Evolutionary conservation across 2,797 vertebrate species (phyloP).

Genomic region (Xerus rutilus): DNA sequence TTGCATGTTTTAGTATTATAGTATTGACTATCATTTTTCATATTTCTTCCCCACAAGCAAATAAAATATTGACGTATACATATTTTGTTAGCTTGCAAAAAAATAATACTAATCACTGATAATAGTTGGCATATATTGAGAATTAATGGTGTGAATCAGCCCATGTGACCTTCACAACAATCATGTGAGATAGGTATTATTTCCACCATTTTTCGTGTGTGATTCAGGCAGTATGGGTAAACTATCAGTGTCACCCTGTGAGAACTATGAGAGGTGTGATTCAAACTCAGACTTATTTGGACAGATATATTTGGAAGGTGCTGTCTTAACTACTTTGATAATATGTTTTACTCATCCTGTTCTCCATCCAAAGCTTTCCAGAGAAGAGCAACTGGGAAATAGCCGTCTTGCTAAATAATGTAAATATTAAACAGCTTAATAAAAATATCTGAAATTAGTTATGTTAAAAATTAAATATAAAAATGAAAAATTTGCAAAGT

Average conservation of each 20-base stretch:
- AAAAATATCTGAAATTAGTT: not conserved
- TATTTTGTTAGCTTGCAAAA: not conserved
- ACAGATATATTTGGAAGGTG: not conserved
- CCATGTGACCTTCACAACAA: not conserved
- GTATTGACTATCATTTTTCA: not conserved
- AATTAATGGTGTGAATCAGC: not conserved
- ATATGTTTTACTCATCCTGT: not conserved
- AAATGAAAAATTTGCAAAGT: not conserved
- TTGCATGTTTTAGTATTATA: not conserved
- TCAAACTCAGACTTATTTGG: not conserved
- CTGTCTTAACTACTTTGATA: not conserved
- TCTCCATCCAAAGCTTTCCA: not conserved
- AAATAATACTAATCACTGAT: not conserved
- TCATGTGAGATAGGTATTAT: not conserved
- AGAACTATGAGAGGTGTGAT: not conserved
- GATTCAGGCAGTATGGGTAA: not conserved
- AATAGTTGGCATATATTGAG: not conserved
- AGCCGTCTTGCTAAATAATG: not conserved
- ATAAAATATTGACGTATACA: not conserved
- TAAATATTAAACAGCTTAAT: not conserved
- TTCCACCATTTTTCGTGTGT: not conserved
- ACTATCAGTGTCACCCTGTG: not conserved
- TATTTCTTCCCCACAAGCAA: not conserved
- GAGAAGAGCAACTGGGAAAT: not conserved
- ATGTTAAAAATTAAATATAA: not conserved